Conservation (phyloP, 2,888 invertebrate species). For the Phrixothrix hirtus region DNA sequence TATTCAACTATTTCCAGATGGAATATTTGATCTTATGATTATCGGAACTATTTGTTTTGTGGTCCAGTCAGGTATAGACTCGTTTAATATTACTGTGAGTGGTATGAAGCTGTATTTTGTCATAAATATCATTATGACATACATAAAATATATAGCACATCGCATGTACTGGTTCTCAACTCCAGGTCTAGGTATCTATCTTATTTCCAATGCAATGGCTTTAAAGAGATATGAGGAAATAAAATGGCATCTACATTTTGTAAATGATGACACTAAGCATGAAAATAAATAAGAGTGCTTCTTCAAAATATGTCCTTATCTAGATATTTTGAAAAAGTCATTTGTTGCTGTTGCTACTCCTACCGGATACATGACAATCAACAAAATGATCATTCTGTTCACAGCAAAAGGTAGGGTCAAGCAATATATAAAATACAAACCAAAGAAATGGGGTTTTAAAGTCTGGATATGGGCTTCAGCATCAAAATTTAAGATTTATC, state of each 20-base stretch:
- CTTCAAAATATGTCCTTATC: conserved; percentile 22
- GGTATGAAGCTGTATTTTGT: conserved; percentile 28
- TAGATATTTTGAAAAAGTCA: conserved; percentile 7
- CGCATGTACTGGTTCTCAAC: conserved; percentile 26
- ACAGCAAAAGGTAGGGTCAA: background rate
- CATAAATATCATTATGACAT: conserved; percentile 30
- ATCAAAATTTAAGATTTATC: conserved; percentile 2
- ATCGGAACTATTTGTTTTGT: conserved; percentile 22
- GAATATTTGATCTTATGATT: conserved; percentile 19
- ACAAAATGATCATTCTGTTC: background rate
- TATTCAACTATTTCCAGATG: conserved; percentile 21
- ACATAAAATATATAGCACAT: conserved; percentile 20
- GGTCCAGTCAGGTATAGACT: conserved; percentile 16
- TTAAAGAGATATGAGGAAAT: conserved; percentile 30
- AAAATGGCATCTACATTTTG: conserved; percentile 27
- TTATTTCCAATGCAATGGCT: conserved; percentile 28
- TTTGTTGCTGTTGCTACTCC: background rate
- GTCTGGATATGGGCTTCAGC: background rate
- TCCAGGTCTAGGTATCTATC: conserved; percentile 15
- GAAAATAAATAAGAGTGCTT: conserved; percentile 26
- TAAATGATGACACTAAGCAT: conserved; percentile 22
- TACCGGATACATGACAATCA: background rate
- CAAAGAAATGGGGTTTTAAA: background rate
- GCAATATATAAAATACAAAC: background rate
- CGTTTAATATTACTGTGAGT: conserved; percentile 1